phyloP scores from a whole-genome alignment of 2,888 invertebrate species.

The Macaria notata region DNA sequence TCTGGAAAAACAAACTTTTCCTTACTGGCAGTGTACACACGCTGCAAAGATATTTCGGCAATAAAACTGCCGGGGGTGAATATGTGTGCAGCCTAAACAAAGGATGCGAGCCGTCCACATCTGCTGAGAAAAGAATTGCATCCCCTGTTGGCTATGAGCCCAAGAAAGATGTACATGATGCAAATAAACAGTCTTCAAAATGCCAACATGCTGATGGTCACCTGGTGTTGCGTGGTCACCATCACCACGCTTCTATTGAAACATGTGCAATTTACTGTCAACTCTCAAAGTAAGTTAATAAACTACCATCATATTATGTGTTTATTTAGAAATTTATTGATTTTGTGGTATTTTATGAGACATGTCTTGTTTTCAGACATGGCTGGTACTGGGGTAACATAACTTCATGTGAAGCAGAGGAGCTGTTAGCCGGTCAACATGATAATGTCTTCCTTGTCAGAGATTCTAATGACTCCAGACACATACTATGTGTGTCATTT shows the following conservation, averaged over 20 bases:
- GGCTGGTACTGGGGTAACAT: conserved; percentile 92
- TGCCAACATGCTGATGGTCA: conserved; percentile 74
- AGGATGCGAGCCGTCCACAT: conserved; percentile 57
- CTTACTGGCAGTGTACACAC: conserved; percentile 71
- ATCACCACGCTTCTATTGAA: conserved; percentile 70
- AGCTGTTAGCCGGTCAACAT: conserved; percentile 84
- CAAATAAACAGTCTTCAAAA: conserved; percentile 57
- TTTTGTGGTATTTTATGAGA: too few relatives aligned
- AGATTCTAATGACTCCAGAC: conserved; percentile 86
- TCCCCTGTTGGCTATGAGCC: conserved; percentile 45
- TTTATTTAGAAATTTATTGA: too few relatives aligned
- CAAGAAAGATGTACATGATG: conserved; percentile 52
- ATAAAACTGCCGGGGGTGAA: conserved; percentile 59
- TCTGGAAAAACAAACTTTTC: conserved; percentile 76
- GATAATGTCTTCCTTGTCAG: conserved; percentile 89
- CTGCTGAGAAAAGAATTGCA: conserved; percentile 52
- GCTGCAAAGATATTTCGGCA: conserved; percentile 71
- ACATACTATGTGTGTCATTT: conserved; percentile 88
- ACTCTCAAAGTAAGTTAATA: conserved; percentile 65
- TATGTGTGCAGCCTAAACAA: conserved; percentile 60
- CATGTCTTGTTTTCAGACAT: conserved; percentile 55
- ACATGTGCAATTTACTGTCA: conserved; percentile 77
- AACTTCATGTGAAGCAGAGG: conserved; percentile 87
- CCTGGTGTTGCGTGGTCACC: conserved; percentile 71
- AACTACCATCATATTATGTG: too few relatives aligned